phyloP scores from a whole-genome alignment of 53 echinoderm and acorn worm species.

The Mesocentrotus franciscanus region DNA sequence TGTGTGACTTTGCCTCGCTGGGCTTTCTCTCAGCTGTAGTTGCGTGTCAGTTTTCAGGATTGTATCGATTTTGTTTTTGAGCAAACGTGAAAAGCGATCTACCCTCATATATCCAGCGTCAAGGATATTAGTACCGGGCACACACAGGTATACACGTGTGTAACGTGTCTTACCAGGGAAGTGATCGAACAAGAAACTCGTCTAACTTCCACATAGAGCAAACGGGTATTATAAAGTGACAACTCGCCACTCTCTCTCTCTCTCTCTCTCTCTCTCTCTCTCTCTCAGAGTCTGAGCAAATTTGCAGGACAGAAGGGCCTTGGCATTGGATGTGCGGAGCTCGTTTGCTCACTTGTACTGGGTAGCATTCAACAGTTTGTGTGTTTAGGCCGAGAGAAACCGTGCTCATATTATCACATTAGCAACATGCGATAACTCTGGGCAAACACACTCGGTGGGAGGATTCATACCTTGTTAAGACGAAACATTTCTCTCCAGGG shows the following conservation, averaged over 20 bases:
- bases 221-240: conserved; percentile 2
- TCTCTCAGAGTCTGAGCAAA: conserved; percentile 16
- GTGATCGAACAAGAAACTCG: background rate
- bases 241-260: background rate
- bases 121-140: conserved; percentile 29
- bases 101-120: conserved; percentile 52
- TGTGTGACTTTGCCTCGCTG: conserved; percentile 8
- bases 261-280: conserved; percentile 33
- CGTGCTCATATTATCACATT: conserved; percentile 52
- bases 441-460: conserved; percentile 40
- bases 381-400: conserved; percentile 32
- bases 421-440: conserved; percentile 28
- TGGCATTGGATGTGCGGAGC: background rate
- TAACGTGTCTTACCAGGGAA: background rate
- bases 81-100: conserved; percentile 56
- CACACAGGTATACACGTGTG: conserved; percentile 18
- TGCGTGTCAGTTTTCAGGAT: conserved; percentile 40
- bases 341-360: background rate
- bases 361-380: conserved; percentile 51
- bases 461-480: conserved; percentile 44
- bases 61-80: conserved; percentile 51
- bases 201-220: background rate
- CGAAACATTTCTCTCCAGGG: conserved; percentile 37
- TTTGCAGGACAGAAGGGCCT: conserved; percentile 22
- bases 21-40: conserved; percentile 47